These are phyloP conservation scores for Neosalanx taihuensis DNA, from an alignment of 2,797 vertebrate genomes.

Conservation along the genomic window DNA sequence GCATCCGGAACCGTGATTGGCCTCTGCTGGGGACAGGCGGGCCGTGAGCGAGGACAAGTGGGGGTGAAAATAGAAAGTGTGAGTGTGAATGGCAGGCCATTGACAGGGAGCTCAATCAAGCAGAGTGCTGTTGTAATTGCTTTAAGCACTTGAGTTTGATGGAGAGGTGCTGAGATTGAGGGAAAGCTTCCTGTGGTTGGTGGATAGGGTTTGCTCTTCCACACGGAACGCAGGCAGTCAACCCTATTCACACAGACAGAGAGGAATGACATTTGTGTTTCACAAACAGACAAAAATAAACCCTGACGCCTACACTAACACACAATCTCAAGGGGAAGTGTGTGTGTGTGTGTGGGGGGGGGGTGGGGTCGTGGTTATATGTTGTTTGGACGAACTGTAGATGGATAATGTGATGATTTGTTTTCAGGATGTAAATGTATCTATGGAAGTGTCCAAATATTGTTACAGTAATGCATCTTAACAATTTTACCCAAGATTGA, in stretches of 20 bases:
- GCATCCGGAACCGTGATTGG: too few relatives aligned
- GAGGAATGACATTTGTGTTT: neutral
- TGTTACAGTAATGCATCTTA: too few relatives aligned
- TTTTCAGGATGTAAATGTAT: too few relatives aligned
- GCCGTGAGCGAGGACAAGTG: neutral
- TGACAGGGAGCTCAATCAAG: constrained; percentile 12
- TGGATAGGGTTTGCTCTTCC: neutral
- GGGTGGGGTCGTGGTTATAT: too few relatives aligned
- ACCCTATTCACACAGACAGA: neutral
- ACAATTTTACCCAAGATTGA: too few relatives aligned
- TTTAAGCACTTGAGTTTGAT: constrained; percentile 14
- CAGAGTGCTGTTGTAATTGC: constrained; percentile 18
- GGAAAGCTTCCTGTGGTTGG: neutral
- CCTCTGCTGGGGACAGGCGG: too few relatives aligned
- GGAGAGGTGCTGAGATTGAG: constrained; percentile 9
- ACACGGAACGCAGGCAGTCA: neutral
- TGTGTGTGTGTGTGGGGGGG: too few relatives aligned
- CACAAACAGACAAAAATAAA: neutral
- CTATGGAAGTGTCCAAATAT: too few relatives aligned
- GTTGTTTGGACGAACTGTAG: too few relatives aligned
- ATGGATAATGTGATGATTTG: too few relatives aligned
- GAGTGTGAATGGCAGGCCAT: constrained; percentile 10
- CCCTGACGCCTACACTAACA: neutral
- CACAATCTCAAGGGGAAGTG: too few relatives aligned
- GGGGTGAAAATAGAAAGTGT: constrained; percentile 7